These are phyloP conservation scores for Trigoniulus corallinus DNA, from an alignment of 1,140 invertebrate genomes.

Conservation along the genomic window DNA sequence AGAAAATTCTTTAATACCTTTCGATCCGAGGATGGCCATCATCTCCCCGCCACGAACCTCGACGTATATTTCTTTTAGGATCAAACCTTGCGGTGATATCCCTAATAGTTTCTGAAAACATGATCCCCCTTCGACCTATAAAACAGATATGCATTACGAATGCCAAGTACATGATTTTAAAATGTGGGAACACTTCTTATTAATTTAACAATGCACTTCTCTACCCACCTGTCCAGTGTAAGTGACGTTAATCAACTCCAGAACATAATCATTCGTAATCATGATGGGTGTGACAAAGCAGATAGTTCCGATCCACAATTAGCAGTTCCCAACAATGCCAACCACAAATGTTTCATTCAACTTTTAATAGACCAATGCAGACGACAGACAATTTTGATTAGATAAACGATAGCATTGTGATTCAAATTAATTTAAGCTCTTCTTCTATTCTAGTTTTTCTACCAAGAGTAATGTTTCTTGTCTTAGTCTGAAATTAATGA, in stretches of 20 bases:
- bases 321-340: no score
- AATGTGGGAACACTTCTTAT: not conserved
- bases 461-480: no score
- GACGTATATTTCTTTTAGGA: conserved; percentile 77
- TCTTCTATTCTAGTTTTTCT: no score
- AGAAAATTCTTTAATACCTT: conserved; percentile 36
- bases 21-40: conserved; percentile 76
- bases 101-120: conserved; percentile 59
- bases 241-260: conserved; percentile 74
- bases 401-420: no score
- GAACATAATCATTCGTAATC: conserved; percentile 52
- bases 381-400: no score
- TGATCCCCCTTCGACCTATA: conserved; percentile 56
- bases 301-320: no score
- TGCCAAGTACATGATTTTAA: not conserved
- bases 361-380: no score
- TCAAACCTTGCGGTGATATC: conserved; percentile 57
- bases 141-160: not conserved
- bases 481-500: no score
- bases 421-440: no score
- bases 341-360: no score
- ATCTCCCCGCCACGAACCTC: conserved; percentile 80
- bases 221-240: conserved; percentile 63
- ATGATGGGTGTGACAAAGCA: no score
- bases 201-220: not conserved